phyloP scores from a whole-genome alignment of 2,888 invertebrate genomes.

The Halictus ligatus region DNA sequence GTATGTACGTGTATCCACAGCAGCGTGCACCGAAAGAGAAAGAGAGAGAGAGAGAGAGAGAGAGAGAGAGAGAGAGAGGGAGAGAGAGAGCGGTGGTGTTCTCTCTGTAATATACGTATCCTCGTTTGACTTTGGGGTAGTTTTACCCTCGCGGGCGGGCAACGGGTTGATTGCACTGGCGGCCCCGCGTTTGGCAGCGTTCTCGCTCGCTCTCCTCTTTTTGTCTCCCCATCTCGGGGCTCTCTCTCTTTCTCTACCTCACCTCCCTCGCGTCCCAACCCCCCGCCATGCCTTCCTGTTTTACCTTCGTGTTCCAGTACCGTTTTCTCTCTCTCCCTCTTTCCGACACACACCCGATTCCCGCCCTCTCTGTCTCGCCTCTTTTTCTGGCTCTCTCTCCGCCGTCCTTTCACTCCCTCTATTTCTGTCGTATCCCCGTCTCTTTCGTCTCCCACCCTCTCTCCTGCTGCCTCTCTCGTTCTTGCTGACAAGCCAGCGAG shows the following conservation, averaged over 20 bases:
- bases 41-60: constrained; percentile 12
- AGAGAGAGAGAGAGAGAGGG: neutral
- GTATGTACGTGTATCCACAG: constrained; percentile 27
- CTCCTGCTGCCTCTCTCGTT: constrained; percentile 58
- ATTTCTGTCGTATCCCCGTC: constrained; percentile 50
- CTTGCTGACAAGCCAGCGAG: constrained; percentile 65
- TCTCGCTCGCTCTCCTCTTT: constrained; percentile 62
- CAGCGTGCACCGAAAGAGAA: constrained; percentile 14
- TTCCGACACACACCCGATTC: constrained; percentile 38
- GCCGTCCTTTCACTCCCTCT: constrained; percentile 57
- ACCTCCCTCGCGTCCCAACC: constrained; percentile 38
- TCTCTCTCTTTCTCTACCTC: constrained; percentile 4
- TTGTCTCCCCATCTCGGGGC: constrained; percentile 50
- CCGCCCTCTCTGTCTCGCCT: constrained; percentile 29
- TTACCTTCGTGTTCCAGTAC: constrained; percentile 65
- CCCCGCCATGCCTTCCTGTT: constrained; percentile 47
- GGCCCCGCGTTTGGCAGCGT: constrained; percentile 75
- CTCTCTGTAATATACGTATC: constrained; percentile 75
- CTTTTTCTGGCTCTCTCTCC: constrained; percentile 43
- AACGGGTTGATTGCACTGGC: constrained; percentile 84
- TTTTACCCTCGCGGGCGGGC: constrained; percentile 80
- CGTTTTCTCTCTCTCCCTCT: constrained; percentile 61
- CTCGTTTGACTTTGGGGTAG: constrained; percentile 81
- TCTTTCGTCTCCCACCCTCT: constrained; percentile 53
- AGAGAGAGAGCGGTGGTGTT: constrained; percentile 48